Evolutionary conservation across 2,888 invertebrate species (phyloP).

Genomic region (Leucophenga maculata): DNA sequence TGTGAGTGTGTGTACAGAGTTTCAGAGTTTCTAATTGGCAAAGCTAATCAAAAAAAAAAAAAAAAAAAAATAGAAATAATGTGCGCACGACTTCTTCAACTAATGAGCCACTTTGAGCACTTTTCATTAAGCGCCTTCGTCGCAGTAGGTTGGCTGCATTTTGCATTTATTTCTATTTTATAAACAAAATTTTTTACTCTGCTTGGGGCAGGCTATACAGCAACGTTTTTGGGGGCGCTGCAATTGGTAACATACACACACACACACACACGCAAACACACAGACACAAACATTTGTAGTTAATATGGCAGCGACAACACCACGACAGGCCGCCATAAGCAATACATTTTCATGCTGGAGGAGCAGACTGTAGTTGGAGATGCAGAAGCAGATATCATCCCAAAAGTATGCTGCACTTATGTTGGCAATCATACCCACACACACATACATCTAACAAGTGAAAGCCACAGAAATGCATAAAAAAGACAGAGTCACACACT

Average conservation of each 20-base stretch:
- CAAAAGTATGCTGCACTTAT: background rate
- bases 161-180: background rate
- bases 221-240: background rate
- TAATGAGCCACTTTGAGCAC: background rate
- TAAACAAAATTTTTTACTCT: background rate
- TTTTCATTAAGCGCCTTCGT: too few species aligned
- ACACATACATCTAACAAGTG: background rate
- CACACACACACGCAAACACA: conserved; percentile 18
- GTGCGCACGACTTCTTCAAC: background rate
- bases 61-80: background rate
- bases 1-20: background rate
- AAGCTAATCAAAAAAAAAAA: background rate
- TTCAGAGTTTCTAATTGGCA: background rate
- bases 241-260: conserved; percentile 1
- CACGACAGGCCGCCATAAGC: background rate
- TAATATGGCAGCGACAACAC: background rate
- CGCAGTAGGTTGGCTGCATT: background rate
- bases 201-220: background rate
- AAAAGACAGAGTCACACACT: background rate
- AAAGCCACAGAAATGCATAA: too few species aligned
- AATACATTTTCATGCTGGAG: background rate
- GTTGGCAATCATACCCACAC: background rate
- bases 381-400: background rate
- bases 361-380: background rate
- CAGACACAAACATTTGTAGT: conserved; percentile 7